phyloP scores from a whole-genome alignment of 1,140 invertebrate species.

The Araneus ventricosus region DNA sequence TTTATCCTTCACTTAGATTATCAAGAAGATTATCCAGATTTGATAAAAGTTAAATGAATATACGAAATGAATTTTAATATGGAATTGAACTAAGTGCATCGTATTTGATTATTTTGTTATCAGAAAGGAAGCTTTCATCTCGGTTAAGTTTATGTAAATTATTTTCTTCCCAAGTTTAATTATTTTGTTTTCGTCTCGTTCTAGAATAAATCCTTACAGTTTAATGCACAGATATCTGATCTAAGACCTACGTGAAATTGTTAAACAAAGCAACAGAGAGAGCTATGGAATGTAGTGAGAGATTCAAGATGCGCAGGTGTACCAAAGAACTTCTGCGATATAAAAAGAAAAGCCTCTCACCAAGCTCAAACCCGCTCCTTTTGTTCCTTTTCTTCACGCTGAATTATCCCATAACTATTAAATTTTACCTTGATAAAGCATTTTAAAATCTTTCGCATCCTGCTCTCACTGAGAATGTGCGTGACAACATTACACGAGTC shows the following conservation, averaged over 20 bases:
- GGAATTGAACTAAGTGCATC: too few species aligned
- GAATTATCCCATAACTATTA: neutral
- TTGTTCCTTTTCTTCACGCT: neutral
- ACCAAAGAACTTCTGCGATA: neutral
- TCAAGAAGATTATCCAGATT: too few species aligned
- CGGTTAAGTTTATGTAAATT: too few species aligned
- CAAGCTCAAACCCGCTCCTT: neutral
- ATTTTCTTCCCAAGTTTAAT: too few species aligned
- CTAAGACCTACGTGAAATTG: neutral
- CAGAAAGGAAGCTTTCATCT: too few species aligned
- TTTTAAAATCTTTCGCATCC: neutral
- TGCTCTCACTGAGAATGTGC: neutral
- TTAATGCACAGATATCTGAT: neutral
- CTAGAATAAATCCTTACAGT: too few species aligned
- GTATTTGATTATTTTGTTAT: too few species aligned
- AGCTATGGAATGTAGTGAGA: neutral
- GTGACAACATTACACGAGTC: too few species aligned
- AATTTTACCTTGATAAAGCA: neutral
- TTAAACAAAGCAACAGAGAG: neutral
- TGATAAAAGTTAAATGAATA: too few species aligned
- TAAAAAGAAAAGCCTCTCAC: neutral
- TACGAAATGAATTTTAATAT: too few species aligned
- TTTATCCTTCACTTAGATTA: too few species aligned
- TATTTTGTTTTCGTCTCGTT: too few species aligned
- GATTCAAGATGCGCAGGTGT: neutral